Conservation (phyloP, 2,113 vertebrate species). For the Talpa occidentalis region DNA sequence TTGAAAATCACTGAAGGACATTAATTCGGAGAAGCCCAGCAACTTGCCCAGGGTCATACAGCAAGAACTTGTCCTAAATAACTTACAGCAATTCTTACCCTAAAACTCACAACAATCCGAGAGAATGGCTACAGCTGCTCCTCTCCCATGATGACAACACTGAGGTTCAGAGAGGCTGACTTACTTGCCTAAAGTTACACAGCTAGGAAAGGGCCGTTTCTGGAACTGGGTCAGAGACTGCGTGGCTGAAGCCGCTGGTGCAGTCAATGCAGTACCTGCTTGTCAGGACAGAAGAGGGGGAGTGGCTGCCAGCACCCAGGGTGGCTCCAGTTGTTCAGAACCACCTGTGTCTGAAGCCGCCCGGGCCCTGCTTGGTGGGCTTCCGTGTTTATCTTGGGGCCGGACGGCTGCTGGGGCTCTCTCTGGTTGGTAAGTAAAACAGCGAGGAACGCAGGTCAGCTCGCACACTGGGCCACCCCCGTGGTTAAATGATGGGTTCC, state of each 20-base stretch:
- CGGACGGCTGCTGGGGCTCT: not conserved
- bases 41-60: not conserved
- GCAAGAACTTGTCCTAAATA: not conserved
- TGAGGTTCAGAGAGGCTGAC: not conserved
- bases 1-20: not conserved
- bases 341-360: not conserved
- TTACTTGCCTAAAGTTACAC: not conserved
- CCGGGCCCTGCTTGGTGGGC: fast-evolving
- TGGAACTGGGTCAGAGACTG: not conserved
- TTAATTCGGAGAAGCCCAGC: not conserved
- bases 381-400: not conserved
- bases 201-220: not conserved
- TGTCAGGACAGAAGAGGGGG: not conserved
- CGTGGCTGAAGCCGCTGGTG: fast-evolving
- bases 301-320: too few relatives aligned
- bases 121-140: not conserved
- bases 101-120: not conserved
- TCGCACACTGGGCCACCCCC: not conserved
- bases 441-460: not conserved
- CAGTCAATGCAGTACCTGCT: not conserved
- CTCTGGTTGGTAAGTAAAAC: not conserved
- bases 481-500: fast-evolving
- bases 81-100: not conserved
- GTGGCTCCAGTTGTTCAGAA: not conserved
- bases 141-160: not conserved